These are phyloP conservation scores for Zaprionus tsacasi DNA, from an alignment of 1,140 invertebrate genomes.

Conservation along the genomic window DNA sequence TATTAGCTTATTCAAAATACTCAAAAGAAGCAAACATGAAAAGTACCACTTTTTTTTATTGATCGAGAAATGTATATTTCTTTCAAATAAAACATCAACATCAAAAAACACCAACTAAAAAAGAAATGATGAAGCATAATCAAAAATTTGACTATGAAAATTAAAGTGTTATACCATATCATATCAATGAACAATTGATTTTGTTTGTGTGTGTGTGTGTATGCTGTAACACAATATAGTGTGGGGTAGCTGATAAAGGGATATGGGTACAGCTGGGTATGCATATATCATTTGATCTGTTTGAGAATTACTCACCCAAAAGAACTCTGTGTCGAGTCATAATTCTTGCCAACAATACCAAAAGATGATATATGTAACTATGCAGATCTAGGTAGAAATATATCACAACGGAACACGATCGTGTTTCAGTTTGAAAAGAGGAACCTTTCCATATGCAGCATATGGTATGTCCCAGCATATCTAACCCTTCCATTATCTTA, in stretches of 20 bases:
- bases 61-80: constrained; percentile 76
- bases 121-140: constrained; percentile 30
- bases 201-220: constrained; percentile 66
- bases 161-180: constrained; percentile 75
- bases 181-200: constrained; percentile 66
- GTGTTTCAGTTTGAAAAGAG: not conserved
- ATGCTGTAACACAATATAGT: constrained; percentile 37
- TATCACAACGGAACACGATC: not conserved
- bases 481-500: not conserved
- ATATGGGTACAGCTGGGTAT: too few relatives aligned
- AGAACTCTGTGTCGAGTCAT: too few relatives aligned
- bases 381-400: too few relatives aligned
- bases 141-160: constrained; percentile 50
- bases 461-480: too few relatives aligned
- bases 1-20: constrained; percentile 81
- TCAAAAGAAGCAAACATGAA: constrained; percentile 52
- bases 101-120: constrained; percentile 57
- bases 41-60: constrained; percentile 63
- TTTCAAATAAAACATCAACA: constrained; percentile 73
- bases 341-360: too few relatives aligned
- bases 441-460: not conserved
- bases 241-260: not conserved
- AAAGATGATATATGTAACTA: too few relatives aligned
- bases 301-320: too few relatives aligned
- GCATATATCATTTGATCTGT: not conserved